phyloP scores from a whole-genome alignment of 92 coral and sea anemone genomes.

The Pocillopora meandrina region DNA sequence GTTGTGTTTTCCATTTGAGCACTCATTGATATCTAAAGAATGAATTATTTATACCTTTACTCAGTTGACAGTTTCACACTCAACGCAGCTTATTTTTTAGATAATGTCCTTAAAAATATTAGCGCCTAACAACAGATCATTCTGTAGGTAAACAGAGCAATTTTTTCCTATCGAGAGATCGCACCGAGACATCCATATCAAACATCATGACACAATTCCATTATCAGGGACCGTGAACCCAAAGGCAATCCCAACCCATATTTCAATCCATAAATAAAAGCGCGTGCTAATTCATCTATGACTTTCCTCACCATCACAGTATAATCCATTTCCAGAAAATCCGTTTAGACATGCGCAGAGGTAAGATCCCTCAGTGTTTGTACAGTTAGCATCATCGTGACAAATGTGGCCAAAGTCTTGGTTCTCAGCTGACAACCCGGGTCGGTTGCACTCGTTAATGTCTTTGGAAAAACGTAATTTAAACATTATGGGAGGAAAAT shows the following conservation, averaged over 20 bases:
- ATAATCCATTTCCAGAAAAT: slow-evolving; percentile 40
- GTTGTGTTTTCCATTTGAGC: slow-evolving; percentile 51
- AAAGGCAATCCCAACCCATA: too few relatives aligned
- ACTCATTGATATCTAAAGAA: slow-evolving; percentile 61
- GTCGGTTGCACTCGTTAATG: slow-evolving; percentile 54
- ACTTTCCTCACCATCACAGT: background rate
- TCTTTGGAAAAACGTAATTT: slow-evolving; percentile 27
- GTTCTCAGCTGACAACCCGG: slow-evolving; percentile 40
- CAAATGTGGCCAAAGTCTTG: slow-evolving; percentile 57
- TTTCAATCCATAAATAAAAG: background rate
- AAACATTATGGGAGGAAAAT: background rate
- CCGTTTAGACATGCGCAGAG: slow-evolving; percentile 30
- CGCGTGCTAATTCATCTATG: background rate
- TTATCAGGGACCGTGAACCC: too few relatives aligned
- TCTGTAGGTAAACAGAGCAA: too few relatives aligned
- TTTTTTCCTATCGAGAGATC: too few relatives aligned
- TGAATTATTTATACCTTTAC: background rate
- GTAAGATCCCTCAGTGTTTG: slow-evolving; percentile 40
- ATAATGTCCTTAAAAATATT: too few relatives aligned
- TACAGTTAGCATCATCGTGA: slow-evolving; percentile 40
- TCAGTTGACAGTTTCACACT: too few relatives aligned
- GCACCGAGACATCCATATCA: too few relatives aligned
- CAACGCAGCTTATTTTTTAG: too few relatives aligned
- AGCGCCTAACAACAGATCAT: too few relatives aligned
- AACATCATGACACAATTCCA: too few relatives aligned